phyloP scores from a whole-genome alignment of 2,888 invertebrate genomes.

The Leptinotarsa rubiginosa region DNA sequence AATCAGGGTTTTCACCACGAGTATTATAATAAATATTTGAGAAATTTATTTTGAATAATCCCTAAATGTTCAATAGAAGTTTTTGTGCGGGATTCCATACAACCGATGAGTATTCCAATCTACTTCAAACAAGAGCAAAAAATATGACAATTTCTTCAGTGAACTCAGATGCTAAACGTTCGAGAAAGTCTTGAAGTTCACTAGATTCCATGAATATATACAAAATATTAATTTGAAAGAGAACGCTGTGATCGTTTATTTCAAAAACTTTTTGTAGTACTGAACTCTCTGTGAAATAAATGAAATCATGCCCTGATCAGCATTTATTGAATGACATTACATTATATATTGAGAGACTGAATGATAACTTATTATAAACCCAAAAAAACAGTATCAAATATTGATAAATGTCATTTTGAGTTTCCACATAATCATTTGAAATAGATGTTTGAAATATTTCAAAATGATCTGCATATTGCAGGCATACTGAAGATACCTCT shows the following conservation, averaged over 20 bases:
- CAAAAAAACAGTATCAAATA: too few relatives aligned
- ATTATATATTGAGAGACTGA: neutral
- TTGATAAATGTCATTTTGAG: conserved; percentile 1
- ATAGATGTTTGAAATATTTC: neutral
- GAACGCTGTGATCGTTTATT: neutral
- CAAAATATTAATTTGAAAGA: conserved; percentile 2
- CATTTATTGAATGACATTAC: neutral
- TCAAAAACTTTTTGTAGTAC: too few relatives aligned
- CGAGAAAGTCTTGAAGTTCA: neutral
- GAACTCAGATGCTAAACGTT: neutral
- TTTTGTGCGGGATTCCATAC: conserved; percentile 1
- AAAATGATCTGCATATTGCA: too few relatives aligned
- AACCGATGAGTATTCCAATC: neutral
- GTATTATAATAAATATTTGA: conserved; percentile 13
- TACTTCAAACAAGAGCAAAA: neutral
- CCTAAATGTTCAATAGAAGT: neutral
- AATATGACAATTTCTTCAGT: neutral
- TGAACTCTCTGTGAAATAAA: too few relatives aligned
- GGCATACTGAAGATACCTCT: neutral
- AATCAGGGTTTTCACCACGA: neutral
- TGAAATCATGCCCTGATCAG: neutral
- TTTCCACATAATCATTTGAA: conserved; percentile 1
- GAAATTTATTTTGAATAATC: neutral
- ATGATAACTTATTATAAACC: too few relatives aligned
- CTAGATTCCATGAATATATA: neutral